Evolutionary conservation across 1,140 invertebrate genomes (phyloP), one percentile per base, ranked within the genome.

Genomic region (Homarus americanus): DNA sequence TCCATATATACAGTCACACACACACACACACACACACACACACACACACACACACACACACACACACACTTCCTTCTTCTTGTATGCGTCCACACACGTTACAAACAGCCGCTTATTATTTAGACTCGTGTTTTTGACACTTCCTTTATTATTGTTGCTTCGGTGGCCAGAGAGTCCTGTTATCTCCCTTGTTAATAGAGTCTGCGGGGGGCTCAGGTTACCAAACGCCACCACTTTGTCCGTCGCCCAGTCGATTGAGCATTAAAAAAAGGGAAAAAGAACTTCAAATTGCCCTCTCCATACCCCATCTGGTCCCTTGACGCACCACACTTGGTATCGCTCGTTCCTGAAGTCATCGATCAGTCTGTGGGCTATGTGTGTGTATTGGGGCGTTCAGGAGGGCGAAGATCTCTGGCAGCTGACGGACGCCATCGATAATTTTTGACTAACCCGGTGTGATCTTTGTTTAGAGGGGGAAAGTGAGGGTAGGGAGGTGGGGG

Each of bases 181-280:
- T 90, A 80, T 90, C 87, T 44, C 79, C 79, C 87, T 73, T 49
- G 38, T 90, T 90, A 90, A 90, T 90, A 83, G 87, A 90, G 80
- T 83, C 32, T 28, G n/a, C n/a, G n/a, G n/a, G n/a, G 40, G 63
- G 72, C n/a, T 90, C 87, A 36, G n/a, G 87, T 90, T 90, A 90
- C 87, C 20, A 34, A 49, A 82, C 69, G n/a, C 80, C 66, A 44
- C 69, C 72, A 76, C 80, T 83, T 90, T 90, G 87, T 90, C 80
- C 80, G 41, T 40, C 40, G 44, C 40, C 41, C 87, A 38, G 15
- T 75, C 87, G 69, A 90, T 90, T 75, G 87, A 90, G 72, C 87
- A 83, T 38, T 34, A 76, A 79, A 79, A 79, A 79, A 66, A 53
- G 69, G 58, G 53, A n/a, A n/a, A n/a, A n/a, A n/a, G 58, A 80